Percentiles rank a stretch among this genome's conserved stretches.
Evolutionary conservation across 1,140 invertebrate species (phyloP).

Genomic region (Drosophila obscura): DNA sequence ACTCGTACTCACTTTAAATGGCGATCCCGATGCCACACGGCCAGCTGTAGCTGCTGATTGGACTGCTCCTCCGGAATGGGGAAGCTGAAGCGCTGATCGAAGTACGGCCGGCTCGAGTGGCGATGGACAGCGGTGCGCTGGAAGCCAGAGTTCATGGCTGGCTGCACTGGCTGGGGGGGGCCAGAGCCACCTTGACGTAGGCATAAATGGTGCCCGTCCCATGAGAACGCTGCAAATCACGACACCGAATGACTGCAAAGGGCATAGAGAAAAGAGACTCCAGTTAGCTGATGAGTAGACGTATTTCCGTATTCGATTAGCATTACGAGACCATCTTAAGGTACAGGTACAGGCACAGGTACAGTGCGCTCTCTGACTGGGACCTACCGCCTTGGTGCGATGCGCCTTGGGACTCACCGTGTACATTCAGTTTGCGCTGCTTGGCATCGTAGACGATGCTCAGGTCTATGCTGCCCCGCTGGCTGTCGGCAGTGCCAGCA

Average conservation of each 20-base stretch:
- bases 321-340: too few relatives aligned
- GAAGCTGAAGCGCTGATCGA: conserved; percentile 85
- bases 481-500: background rate
- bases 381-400: too few relatives aligned
- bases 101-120: conserved; percentile 84
- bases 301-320: too few relatives aligned
- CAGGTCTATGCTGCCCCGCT: conserved; percentile 72
- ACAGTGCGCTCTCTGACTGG: too few relatives aligned
- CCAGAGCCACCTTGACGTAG: conserved; percentile 84
- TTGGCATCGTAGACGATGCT: conserved; percentile 56
- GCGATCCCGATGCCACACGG: conserved; percentile 85
- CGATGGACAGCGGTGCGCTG: conserved; percentile 85
- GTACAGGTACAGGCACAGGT: too few relatives aligned
- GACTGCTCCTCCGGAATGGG: conserved; percentile 31
- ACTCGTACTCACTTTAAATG: conserved; percentile 84
- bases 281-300: background rate
- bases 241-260: conserved; percentile 84
- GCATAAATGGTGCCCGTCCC: conserved; percentile 84
- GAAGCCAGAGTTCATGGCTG: conserved; percentile 44
- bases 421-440: conserved; percentile 77
- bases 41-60: conserved; percentile 82
- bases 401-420: conserved; percentile 76
- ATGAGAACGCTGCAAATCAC: conserved; percentile 83
- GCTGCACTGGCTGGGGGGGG: conserved; percentile 8
- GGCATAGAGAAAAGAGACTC: conserved; percentile 9